Base-by-base conservation (phyloP, 2,797 vertebrate genomes). In the Lepidocolaptes lacrymiger region DNA sequence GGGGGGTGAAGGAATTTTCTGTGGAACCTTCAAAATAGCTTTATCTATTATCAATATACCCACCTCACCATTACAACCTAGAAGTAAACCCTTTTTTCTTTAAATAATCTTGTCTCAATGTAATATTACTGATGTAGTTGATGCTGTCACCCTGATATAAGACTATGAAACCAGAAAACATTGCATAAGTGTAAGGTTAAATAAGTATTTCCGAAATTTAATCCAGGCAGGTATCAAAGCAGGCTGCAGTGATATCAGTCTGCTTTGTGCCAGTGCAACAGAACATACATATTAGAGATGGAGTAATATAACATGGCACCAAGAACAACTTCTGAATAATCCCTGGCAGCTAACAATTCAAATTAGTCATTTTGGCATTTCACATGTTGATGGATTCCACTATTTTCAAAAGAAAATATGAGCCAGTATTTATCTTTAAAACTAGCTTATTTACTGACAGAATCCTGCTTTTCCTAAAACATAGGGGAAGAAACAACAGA, bases 291-390 rank as follows among this genome's bases (percentile, higher is more conserved):
- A 39, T 14, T n/a, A 10, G 68, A 84, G 74, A 85, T 14, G 21
- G 2, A 95, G 24, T 36, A 93, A 74, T 5, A 67, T 12, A 82
- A 87, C 51, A 56, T 8, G 55, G 77, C 55, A 95, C 49, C 13
- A 68, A 63, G 54, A 88, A 79, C 48, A 56, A 91, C 48, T 89
- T 95, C 69, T 37, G 88, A 67, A 77, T 89, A 67, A 79, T 75
- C 51, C 71, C 54, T 90, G 77, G 71, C 86, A 95, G 74, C 58
- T 59, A 76, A 76, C 34, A 79, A 61, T 55, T 79, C 67, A 56
- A 79, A 94, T 93, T 73, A 95, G 63, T 85, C 23, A 94, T 81
- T 84, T 24, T 85, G 88, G 85, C 59, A 71, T 67, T 87, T 87
- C 1, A 1, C 37, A 43, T 51, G 36, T 39, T 79, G 64, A 91